Conservation (phyloP, 1,140 invertebrate genomes). For the Oreohelix idahoensis region DNA sequence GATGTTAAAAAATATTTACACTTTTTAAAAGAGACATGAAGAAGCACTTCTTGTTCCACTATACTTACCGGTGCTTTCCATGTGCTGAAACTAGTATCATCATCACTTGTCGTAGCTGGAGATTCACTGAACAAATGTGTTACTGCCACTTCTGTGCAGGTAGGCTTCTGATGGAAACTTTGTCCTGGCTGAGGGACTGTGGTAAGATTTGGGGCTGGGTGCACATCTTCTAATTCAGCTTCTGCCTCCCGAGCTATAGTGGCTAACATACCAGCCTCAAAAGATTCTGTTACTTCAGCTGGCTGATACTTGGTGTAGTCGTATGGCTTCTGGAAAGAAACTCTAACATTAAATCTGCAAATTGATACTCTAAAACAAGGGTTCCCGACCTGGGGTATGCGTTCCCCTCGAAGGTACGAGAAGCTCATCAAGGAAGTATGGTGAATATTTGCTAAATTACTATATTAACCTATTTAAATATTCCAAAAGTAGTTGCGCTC, state of each 20-base stretch:
- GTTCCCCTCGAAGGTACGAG: too few species aligned
- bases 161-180: constrained; percentile 18
- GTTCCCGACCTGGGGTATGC: too few species aligned
- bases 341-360: too few species aligned
- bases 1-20: too few species aligned
- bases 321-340: constrained; percentile 55
- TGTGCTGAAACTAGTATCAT: constrained; percentile 64
- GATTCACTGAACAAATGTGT: constrained; percentile 56
- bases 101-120: constrained; percentile 58
- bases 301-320: constrained; percentile 62
- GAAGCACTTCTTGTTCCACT: neutral
- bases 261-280: constrained; percentile 63
- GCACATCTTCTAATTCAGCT: constrained; percentile 53
- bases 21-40: neutral
- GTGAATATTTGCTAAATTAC: too few species aligned
- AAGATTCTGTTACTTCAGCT: constrained; percentile 64
- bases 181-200: constrained; percentile 8
- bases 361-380: too few species aligned
- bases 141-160: neutral
- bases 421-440: too few species aligned
- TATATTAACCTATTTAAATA: too few species aligned
- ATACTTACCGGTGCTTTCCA: constrained; percentile 61
- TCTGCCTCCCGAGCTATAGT: constrained; percentile 62
- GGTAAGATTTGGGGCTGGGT: constrained; percentile 7
- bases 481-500: too few species aligned